Conservation (phyloP, 2,113 vertebrate species). For the Heterotilapia buettikoferi region DNA sequence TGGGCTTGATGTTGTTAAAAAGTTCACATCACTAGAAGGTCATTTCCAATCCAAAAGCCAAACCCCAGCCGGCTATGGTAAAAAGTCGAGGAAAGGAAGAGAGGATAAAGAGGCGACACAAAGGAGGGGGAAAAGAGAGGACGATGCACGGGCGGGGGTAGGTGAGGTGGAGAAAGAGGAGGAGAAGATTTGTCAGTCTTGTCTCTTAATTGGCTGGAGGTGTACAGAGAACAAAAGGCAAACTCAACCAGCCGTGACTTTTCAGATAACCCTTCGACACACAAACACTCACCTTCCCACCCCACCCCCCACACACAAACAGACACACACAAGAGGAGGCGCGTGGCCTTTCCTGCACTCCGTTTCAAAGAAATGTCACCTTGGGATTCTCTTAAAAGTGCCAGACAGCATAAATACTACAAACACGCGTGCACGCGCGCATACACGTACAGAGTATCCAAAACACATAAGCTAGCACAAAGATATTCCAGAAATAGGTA, state of each 20-base stretch:
- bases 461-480: not conserved
- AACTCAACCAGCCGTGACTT: constrained; percentile 64
- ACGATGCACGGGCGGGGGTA: not conserved
- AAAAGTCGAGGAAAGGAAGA: not conserved
- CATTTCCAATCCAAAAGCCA: constrained; percentile 46
- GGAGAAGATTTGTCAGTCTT: constrained; percentile 62
- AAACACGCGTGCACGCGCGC: not conserved
- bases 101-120: constrained; percentile 1
- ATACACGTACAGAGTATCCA: not conserved
- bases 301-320: not conserved
- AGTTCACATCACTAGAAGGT: constrained; percentile 55
- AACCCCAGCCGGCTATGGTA: not conserved
- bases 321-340: not conserved
- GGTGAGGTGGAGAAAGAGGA: not conserved
- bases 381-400: constrained; percentile 49
- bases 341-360: constrained; percentile 11
- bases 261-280: constrained; percentile 41
- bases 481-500: constrained; percentile 15
- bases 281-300: not conserved
- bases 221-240: constrained; percentile 56
- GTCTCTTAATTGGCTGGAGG: constrained; percentile 66
- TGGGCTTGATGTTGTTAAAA: constrained; percentile 51
- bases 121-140: not conserved
- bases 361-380: constrained; percentile 63
- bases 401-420: constrained; percentile 33